Percentiles rank a stretch among this genome's conserved stretches.
Evolutionary conservation across 2,888 invertebrate species (phyloP).

Genomic region (Chrysolina haemoptera): DNA sequence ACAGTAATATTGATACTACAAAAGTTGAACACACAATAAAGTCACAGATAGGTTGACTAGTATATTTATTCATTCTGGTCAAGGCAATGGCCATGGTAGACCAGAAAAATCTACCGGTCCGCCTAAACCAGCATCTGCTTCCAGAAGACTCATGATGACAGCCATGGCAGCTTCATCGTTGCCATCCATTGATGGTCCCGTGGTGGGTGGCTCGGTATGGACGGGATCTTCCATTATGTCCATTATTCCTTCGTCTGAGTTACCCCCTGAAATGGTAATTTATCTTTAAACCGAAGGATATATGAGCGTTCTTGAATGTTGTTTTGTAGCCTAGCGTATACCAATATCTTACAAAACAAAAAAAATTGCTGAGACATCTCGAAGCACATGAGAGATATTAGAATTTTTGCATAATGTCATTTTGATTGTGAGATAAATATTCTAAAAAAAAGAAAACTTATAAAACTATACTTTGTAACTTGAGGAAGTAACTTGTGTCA

Average conservation of each 20-base stretch:
- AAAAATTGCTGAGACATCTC: no score
- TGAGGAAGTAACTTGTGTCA: no score
- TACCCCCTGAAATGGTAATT: slow-evolving; percentile 59
- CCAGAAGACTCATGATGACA: slow-evolving; percentile 91
- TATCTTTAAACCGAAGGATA: not conserved
- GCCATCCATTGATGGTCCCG: slow-evolving; percentile 75
- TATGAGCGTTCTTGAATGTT: no score
- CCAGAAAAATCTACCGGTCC: slow-evolving; percentile 91
- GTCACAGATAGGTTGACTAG: slow-evolving; percentile 5
- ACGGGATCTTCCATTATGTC: slow-evolving; percentile 72
- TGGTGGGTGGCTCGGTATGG: slow-evolving; percentile 67
- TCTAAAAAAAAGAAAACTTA: no score
- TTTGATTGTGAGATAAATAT: no score
- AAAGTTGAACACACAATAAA: slow-evolving; percentile 9
- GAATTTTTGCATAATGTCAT: no score
- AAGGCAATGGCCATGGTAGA: slow-evolving; percentile 88
- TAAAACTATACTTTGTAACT: no score
- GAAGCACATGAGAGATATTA: no score
- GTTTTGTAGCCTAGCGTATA: no score
- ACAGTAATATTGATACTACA: slow-evolving; percentile 11
- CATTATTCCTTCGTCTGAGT: slow-evolving; percentile 72
- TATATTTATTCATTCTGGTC: slow-evolving; percentile 53
- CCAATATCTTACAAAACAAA: no score
- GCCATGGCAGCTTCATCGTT: slow-evolving; percentile 94
- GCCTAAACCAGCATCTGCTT: slow-evolving; percentile 91